Evolutionary conservation across 30 jellyfish, hydroid and myxozoan species (phyloP).

Genomic region (Chironex yamaguchii): DNA sequence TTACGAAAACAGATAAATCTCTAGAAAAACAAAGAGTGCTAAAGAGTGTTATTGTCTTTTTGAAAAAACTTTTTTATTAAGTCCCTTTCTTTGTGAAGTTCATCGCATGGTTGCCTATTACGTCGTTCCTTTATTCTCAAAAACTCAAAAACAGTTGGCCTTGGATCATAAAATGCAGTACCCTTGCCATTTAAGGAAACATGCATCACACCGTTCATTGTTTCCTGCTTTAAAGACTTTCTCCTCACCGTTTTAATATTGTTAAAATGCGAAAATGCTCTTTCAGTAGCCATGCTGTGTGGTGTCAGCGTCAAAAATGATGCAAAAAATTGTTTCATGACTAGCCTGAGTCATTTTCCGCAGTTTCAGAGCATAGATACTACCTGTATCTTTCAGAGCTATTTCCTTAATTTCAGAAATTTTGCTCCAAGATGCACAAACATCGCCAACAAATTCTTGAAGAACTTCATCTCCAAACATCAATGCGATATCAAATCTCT

Average conservation of each 20-base stretch:
- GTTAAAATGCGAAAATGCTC: conserved; percentile 51
- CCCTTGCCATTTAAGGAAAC: conserved; percentile 52
- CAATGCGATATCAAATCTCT: conserved; percentile 18
- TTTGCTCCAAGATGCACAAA: conserved; percentile 49
- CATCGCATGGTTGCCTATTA: conserved; percentile 28
- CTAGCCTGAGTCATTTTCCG: conserved; percentile 59
- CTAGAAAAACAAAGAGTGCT: too few species aligned
- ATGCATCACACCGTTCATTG: conserved; percentile 48
- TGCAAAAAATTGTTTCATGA: conserved; percentile 30
- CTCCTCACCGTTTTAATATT: conserved; percentile 28
- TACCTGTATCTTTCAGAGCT: conserved; percentile 37
- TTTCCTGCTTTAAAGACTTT: conserved; percentile 16
- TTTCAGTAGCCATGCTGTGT: conserved; percentile 53
- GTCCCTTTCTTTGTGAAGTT: conserved; percentile 48
- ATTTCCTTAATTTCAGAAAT: not conserved
- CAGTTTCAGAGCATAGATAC: conserved; percentile 48
- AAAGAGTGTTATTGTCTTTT: not conserved
- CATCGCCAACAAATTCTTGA: conserved; percentile 20
- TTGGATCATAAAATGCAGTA: conserved; percentile 62
- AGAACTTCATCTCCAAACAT: conserved; percentile 49
- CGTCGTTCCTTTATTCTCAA: conserved; percentile 40
- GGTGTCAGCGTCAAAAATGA: conserved; percentile 31
- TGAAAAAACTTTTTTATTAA: not conserved
- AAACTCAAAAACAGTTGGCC: conserved; percentile 61
- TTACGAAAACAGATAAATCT: not conserved